Evolutionary conservation across 2,113 vertebrate genomes (phyloP).

Genomic region (Pygoscelis adeliae): DNA sequence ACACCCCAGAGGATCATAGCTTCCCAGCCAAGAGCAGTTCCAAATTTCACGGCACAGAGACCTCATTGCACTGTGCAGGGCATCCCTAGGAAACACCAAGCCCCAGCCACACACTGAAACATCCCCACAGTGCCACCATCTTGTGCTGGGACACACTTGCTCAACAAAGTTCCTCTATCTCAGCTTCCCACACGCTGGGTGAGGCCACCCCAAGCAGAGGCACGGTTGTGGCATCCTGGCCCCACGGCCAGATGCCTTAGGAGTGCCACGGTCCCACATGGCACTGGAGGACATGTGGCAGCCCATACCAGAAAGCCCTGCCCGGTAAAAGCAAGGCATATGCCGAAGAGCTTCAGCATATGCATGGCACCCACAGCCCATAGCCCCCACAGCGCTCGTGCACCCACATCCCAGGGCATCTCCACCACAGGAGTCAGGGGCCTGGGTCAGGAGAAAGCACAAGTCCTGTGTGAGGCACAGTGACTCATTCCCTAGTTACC

Average conservation of each 20-base stretch:
- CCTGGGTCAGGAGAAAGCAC: neutral
- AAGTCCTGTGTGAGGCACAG: neutral
- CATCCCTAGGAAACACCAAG: neutral
- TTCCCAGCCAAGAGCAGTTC: neutral
- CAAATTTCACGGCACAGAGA: neutral
- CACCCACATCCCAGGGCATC: neutral
- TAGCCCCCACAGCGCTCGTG: neutral
- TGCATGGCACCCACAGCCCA: neutral
- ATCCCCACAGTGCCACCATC: neutral
- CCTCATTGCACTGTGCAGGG: neutral
- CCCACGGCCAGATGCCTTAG: neutral
- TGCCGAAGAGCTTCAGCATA: neutral
- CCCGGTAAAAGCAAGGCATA: neutral
- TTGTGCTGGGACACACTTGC: neutral
- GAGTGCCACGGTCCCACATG: neutral
- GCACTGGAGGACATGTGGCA: neutral
- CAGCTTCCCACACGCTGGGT: rapidly evolving
- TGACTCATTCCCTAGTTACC: neutral
- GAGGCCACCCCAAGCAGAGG: neutral
- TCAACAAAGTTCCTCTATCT: neutral
- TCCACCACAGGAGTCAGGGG: rapidly evolving
- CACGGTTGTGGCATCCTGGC: neutral
- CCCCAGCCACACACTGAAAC: neutral
- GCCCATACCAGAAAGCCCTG: neutral
- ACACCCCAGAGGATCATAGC: neutral